These are phyloP conservation scores for Pachliopta kotzebuea DNA, from an alignment of 2,888 invertebrate species.

Conservation along the genomic window DNA sequence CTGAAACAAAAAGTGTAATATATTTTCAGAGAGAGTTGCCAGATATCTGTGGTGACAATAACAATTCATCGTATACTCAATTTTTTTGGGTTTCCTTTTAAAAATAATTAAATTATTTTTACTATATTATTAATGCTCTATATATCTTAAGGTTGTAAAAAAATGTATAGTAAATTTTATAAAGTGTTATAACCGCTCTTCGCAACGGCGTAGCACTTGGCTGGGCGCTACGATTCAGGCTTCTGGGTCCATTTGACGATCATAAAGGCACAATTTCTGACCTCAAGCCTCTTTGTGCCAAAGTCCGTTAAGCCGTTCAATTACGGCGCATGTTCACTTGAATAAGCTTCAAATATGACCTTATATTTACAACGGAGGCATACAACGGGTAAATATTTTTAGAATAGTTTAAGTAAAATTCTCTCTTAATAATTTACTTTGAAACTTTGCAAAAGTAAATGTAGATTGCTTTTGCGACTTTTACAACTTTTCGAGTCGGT, in stretches of 20 bases:
- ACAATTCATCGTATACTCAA: no score
- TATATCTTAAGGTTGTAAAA: background rate
- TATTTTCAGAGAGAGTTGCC: no score
- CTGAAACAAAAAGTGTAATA: no score
- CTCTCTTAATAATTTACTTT: no score
- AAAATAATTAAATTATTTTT: no score
- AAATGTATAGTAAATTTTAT: constrained; percentile 65
- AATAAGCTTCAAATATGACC: constrained; percentile 14
- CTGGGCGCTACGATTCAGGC: constrained; percentile 43
- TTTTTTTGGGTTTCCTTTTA: no score
- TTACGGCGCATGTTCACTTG: constrained; percentile 9
- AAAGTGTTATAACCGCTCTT: constrained; percentile 37
- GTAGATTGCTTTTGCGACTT: no score
- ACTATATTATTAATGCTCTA: no score
- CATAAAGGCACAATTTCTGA: constrained; percentile 27
- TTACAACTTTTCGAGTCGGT: no score
- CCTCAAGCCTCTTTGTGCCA: constrained; percentile 3
- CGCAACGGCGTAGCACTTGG: constrained; percentile 34
- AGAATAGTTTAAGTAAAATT: no score
- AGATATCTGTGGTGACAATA: no score
- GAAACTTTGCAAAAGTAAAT: no score
- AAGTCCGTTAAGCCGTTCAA: constrained; percentile 12
- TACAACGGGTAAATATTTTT: background rate
- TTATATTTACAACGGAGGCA: constrained; percentile 4
- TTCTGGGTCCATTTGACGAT: constrained; percentile 43